phyloP scores from a whole-genome alignment of 1,140 invertebrate genomes.

The Zaprionus ghesquierei region DNA sequence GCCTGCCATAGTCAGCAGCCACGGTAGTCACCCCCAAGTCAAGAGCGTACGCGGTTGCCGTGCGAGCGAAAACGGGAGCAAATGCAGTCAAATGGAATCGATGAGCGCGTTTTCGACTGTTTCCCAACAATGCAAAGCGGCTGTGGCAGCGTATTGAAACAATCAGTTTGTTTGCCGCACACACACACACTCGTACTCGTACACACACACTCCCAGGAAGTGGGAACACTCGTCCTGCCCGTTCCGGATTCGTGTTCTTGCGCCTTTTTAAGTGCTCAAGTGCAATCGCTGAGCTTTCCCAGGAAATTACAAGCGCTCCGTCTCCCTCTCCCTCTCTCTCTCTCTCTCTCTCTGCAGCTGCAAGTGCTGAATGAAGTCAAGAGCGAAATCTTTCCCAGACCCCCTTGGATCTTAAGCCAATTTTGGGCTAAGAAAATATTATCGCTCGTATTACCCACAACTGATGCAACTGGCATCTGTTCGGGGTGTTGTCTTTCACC shows the following conservation, averaged over 20 bases:
- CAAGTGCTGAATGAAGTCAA: constrained; percentile 57
- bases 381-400: constrained; percentile 35
- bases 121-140: constrained; percentile 77
- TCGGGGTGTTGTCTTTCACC: constrained; percentile 44
- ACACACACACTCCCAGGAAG: constrained; percentile 31
- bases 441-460: constrained; percentile 53
- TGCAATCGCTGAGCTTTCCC: constrained; percentile 71
- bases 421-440: constrained; percentile 68
- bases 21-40: constrained; percentile 63
- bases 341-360: constrained; percentile 32
- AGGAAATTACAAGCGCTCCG: constrained; percentile 56
- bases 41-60: constrained; percentile 36
- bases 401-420: constrained; percentile 31
- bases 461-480: constrained; percentile 46
- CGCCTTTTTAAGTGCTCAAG: constrained; percentile 79
- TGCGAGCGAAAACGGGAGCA: constrained; percentile 44
- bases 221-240: constrained; percentile 31
- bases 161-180: constrained; percentile 66
- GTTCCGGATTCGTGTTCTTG: constrained; percentile 63
- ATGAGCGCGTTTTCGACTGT: constrained; percentile 81
- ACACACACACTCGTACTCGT: constrained; percentile 37
- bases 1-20: too few relatives aligned
- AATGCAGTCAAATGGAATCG: constrained; percentile 82
- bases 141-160: constrained; percentile 60
- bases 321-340: not conserved